These are phyloP conservation scores for Agonopterix heracliana DNA, from an alignment of 2,888 invertebrate species.

Conservation along the genomic window DNA sequence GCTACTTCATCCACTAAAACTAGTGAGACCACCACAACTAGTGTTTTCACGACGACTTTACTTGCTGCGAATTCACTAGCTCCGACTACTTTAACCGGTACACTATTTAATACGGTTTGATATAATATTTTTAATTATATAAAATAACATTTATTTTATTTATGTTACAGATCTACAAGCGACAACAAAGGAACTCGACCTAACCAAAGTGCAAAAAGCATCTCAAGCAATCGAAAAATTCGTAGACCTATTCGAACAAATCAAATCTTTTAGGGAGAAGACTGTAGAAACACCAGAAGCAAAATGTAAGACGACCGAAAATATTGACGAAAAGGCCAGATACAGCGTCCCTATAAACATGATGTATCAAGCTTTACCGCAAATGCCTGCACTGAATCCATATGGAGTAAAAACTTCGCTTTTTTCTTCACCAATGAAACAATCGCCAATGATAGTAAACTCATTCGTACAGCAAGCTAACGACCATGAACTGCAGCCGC, in stretches of 20 bases:
- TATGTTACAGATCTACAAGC: not conserved
- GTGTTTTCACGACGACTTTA: not conserved
- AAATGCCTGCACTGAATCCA: too few species aligned
- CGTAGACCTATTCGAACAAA: slow-evolving; percentile 38
- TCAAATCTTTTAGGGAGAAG: slow-evolving; percentile 29
- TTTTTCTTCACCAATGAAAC: not conserved
- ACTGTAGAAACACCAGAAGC: slow-evolving; percentile 5
- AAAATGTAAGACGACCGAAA: slow-evolving; percentile 6
- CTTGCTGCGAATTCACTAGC: not conserved
- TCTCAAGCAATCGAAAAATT: slow-evolving; percentile 34
- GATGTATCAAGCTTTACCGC: too few species aligned
- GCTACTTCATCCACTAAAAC: not conserved
- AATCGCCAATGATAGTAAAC: slow-evolving; percentile 6
- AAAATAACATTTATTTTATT: not conserved
- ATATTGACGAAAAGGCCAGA: too few species aligned
- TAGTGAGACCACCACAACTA: not conserved
- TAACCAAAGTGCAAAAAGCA: slow-evolving; percentile 16
- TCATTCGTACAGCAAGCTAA: slow-evolving; percentile 7
- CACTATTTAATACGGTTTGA: not conserved
- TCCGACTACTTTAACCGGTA: not conserved
- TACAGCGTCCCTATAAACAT: not conserved
- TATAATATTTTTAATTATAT: not conserved
- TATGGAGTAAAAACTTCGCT: too few species aligned
- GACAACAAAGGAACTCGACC: slow-evolving; percentile 4
- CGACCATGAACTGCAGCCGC: not conserved